A percentile compares a stretch with the other conserved stretches of the same genome.
Conservation (phyloP, 2,113 vertebrate genomes). For the Cygnus buccinator region DNA sequence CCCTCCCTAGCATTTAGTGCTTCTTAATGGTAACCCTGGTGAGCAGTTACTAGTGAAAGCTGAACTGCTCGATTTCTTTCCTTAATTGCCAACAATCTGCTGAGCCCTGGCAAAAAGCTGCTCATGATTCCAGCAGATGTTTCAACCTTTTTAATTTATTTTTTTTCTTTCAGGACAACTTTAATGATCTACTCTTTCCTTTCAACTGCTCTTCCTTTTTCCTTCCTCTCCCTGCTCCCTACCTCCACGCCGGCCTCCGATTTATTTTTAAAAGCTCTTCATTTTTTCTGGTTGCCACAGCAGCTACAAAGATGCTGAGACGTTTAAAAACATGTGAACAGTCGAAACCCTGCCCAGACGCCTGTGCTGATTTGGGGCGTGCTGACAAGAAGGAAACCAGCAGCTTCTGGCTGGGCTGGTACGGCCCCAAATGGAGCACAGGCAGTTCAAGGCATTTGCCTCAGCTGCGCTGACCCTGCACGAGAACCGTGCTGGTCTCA, state of each 20-base stretch:
- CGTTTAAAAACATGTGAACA: neutral
- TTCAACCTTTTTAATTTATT: neutral
- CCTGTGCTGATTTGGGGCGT: neutral
- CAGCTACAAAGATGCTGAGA: conserved; percentile 24
- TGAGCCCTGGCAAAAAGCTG: neutral
- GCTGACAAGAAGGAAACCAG: neutral
- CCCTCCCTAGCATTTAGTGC: neutral
- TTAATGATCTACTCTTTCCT: conserved; percentile 13
- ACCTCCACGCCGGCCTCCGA: neutral
- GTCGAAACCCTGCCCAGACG: neutral
- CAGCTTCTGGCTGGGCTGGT: neutral
- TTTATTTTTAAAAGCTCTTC: conserved; percentile 41
- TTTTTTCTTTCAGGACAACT: neutral
- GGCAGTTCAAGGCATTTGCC: neutral
- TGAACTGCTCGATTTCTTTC: neutral
- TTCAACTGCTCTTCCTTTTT: conserved; percentile 34
- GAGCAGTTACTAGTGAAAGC: neutral
- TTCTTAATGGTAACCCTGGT: neutral
- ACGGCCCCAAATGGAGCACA: neutral
- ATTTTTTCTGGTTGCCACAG: neutral
- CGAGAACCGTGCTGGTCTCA: neutral
- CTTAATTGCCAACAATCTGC: neutral
- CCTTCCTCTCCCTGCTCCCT: conserved; percentile 12
- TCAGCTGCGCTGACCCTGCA: neutral
- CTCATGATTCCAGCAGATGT: conserved; percentile 29